phyloP scores from a whole-genome alignment of 2,797 vertebrate genomes.

The Gambusia yucatana region DNA sequence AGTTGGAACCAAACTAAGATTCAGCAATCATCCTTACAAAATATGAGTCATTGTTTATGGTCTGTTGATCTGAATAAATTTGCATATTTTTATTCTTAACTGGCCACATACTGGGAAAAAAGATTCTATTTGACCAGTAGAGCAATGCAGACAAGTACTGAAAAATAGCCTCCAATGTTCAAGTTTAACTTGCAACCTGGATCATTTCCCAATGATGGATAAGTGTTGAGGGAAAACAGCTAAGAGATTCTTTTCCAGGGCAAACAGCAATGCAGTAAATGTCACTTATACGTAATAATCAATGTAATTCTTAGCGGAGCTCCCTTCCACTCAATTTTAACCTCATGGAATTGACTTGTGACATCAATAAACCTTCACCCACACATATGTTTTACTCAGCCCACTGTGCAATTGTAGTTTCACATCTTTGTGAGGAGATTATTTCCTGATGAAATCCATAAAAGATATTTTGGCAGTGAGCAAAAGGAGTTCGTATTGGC shows the following conservation, averaged over 20 bases:
- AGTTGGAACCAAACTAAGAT: not conserved
- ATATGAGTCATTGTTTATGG: not conserved
- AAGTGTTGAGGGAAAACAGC: slow-evolving; percentile 3
- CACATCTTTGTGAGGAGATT: slow-evolving; percentile 1
- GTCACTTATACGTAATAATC: slow-evolving; percentile 5
- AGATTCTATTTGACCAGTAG: not conserved
- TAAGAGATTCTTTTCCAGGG: not conserved
- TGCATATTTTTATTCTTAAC: not conserved
- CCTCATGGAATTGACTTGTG: not conserved
- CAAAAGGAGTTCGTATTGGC: slow-evolving; percentile 1
- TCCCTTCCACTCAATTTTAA: not conserved
- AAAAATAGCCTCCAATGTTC: not conserved
- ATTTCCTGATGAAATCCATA: slow-evolving; percentile 11
- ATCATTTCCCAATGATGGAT: not conserved
- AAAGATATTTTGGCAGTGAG: not conserved
- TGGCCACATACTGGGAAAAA: not conserved
- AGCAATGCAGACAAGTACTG: not conserved
- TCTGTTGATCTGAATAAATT: not conserved
- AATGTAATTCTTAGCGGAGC: slow-evolving; percentile 1
- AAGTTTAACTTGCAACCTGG: not conserved
- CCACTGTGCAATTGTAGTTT: slow-evolving; percentile 8
- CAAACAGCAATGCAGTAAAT: slow-evolving; percentile 6
- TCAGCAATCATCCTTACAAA: not conserved
- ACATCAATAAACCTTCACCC: slow-evolving; percentile 1
- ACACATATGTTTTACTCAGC: not conserved